These are phyloP conservation scores for Mionectes olivaceus DNA, from an alignment of 2,797 vertebrate genomes.

Conservation along the genomic window DNA sequence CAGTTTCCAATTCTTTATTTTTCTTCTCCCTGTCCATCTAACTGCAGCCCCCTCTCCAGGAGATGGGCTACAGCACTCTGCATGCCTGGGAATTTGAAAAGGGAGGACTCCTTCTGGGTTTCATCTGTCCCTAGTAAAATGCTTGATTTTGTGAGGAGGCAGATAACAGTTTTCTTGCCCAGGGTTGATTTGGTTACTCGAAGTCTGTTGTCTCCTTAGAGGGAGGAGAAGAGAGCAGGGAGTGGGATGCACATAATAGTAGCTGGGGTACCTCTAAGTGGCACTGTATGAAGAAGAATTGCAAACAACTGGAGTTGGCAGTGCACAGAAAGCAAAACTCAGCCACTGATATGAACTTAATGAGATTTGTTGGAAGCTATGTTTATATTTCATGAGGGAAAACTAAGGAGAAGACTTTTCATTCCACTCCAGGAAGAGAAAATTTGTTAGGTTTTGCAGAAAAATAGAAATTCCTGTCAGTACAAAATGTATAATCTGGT, in stretches of 20 bases:
- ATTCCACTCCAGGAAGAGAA: neutral
- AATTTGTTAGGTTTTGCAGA: neutral
- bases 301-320: neutral
- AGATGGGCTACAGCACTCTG: neutral
- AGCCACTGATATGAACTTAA: neutral
- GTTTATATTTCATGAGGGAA: neutral
- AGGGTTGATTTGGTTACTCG: rapidly evolving
- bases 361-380: neutral
- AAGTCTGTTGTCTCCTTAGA: neutral
- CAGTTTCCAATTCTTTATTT: neutral
- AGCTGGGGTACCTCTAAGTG: neutral
- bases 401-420: neutral
- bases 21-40: neutral
- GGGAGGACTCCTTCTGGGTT: neutral
- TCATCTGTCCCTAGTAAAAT: neutral
- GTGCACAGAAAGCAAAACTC: neutral
- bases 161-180: neutral
- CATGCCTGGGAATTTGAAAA: neutral
- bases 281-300: neutral
- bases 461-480: neutral
- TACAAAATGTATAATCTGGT: neutral
- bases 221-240: neutral
- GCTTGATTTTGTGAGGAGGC: neutral
- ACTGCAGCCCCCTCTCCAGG: neutral
- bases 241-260: neutral